A percentile compares a stretch with the other conserved stretches of the same genome.
Evolutionary conservation across 2,888 invertebrate genomes (phyloP).

Genomic region (Apoda limacodes): DNA sequence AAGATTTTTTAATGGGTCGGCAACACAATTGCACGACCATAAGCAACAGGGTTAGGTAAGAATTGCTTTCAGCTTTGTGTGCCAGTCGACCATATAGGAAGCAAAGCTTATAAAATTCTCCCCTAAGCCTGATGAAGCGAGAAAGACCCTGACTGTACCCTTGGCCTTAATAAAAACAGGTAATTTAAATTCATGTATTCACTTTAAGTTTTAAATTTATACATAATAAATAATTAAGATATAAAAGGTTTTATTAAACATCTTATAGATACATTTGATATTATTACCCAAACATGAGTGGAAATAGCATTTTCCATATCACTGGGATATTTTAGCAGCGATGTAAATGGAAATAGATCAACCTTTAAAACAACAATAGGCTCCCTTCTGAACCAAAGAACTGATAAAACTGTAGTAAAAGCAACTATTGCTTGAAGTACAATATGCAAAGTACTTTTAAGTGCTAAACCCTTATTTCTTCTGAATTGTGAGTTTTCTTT

Average conservation of each 20-base stretch:
- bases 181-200: too few species aligned
- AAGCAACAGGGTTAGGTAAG: too few species aligned
- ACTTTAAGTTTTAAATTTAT: too few species aligned
- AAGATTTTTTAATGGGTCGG: too few species aligned
- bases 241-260: conserved; percentile 46
- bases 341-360: conserved; percentile 49
- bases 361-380: conserved; percentile 52
- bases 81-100: too few species aligned
- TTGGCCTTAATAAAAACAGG: too few species aligned
- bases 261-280: conserved; percentile 54
- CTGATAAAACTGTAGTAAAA: conserved; percentile 40
- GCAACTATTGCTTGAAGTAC: conserved; percentile 40
- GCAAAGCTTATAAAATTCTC: too few species aligned
- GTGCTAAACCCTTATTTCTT: conserved; percentile 43
- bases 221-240: conserved; percentile 24
- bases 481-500: conserved; percentile 48
- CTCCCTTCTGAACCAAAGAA: conserved; percentile 52
- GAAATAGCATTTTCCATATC: conserved; percentile 53
- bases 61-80: too few species aligned
- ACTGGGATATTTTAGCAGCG: conserved; percentile 51
- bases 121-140: too few species aligned
- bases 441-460: conserved; percentile 47
- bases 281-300: conserved; percentile 55
- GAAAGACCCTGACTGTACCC: too few species aligned
- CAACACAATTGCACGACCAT: too few species aligned